phyloP scores from a whole-genome alignment of 2,113 vertebrate species.

The Gallinago paraguaiae region DNA sequence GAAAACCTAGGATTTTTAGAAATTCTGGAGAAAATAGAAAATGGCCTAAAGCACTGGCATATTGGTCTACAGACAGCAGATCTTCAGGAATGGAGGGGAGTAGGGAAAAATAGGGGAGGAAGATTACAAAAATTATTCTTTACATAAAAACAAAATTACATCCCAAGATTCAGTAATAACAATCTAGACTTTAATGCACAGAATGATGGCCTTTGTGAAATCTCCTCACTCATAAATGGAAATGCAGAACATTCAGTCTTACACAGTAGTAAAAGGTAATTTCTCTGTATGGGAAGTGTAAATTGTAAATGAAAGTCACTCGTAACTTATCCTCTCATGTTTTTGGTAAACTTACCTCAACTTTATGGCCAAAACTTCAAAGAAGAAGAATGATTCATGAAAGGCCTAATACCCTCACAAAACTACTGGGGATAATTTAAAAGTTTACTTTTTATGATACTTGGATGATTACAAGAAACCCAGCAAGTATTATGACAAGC shows the following conservation, averaged over 20 bases:
- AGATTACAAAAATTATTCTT: neutral
- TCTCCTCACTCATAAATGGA: slow-evolving; percentile 40
- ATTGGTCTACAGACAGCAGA: neutral
- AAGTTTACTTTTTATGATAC: slow-evolving; percentile 69
- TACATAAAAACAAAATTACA: neutral
- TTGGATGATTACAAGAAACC: slow-evolving; percentile 66
- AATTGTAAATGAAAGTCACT: slow-evolving; percentile 60
- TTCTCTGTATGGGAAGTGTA: slow-evolving; percentile 18
- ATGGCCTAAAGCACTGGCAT: neutral
- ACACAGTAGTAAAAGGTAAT: slow-evolving; percentile 47
- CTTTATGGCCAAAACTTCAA: slow-evolving; percentile 57
- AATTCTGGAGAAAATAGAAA: neutral
- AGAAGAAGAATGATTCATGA: slow-evolving; percentile 61
- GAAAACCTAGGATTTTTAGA: neutral
- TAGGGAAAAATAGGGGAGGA: neutral
- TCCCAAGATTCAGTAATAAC: neutral
- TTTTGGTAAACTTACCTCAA: slow-evolving; percentile 61
- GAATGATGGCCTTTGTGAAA: neutral
- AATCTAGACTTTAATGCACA: neutral
- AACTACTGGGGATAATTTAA: slow-evolving; percentile 64
- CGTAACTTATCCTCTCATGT: slow-evolving; percentile 28
- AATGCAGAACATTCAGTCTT: slow-evolving; percentile 50
- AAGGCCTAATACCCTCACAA: slow-evolving; percentile 65
- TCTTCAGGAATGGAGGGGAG: neutral
- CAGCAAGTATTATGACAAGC: slow-evolving; percentile 53